Base-by-base conservation (phyloP, 2,888 invertebrate species). In the Cordilura impudica region DNA sequence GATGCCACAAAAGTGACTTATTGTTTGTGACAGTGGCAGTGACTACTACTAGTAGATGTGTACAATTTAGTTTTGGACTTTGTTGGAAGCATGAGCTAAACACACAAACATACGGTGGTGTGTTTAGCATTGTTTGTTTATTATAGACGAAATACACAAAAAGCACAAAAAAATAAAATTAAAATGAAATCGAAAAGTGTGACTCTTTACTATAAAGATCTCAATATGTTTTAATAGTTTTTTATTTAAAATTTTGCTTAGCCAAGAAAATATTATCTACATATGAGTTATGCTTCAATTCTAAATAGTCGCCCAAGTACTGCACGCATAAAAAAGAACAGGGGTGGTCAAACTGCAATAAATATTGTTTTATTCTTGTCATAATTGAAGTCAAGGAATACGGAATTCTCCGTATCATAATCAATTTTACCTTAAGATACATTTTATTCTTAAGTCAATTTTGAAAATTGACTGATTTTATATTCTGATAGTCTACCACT, bases 21-120 rank as follows among this genome's bases (percentile, higher is more conserved):
- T 78, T 67, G 72, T 49, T 78, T 78, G 67, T 78, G 77, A 72
- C 77, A 78, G 65, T 78, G 72, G 77, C 72, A 78, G 77, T 78
- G 77, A 78, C 72, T 78, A 67, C 12, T 39, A 78, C 72, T 78
- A 67, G 19, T 39, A 39, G 75, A 76, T 76, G 63, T 72, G 67
- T 72, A n/a, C n/a, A n/a, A n/a, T n/a, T 78, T 67, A 67, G 60
- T 63, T 63, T 78, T 66, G 61, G 45, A 67, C 49, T 56, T 61
- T 8, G 35, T 51, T 74, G 45, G 66, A 51, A 60, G 60, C 60
- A 74, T 74, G 66, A 67, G 74, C 66, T 60, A 67, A 66, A 43
- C 54, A 63, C 18, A 26, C 60, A 70, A 35, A 74, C 70, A 60
- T 66, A 47, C 56, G 18, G 60, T 35, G 16, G 16, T 47, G 26